Conservation (phyloP, 2,113 vertebrate genomes). For the Amazona guildingii region DNA sequence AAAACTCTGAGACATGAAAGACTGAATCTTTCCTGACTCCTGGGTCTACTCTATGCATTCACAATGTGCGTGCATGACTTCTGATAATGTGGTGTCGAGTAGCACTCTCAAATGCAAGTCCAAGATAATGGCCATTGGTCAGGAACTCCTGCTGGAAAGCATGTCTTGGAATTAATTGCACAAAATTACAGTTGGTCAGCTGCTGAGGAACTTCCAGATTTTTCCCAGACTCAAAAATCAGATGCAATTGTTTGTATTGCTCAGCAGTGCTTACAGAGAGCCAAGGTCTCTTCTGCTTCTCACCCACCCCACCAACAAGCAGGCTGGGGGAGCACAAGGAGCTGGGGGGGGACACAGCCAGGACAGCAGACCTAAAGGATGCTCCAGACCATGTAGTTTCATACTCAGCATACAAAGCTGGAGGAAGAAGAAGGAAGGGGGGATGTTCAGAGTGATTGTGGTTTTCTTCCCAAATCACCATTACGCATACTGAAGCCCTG, state of each 20-base stretch:
- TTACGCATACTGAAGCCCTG: neutral
- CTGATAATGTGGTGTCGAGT: rapidly evolving
- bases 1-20: neutral
- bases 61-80: rapidly evolving
- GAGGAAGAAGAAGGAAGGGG: neutral
- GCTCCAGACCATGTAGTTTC: neutral
- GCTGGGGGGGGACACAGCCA: neutral
- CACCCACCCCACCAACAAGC: neutral
- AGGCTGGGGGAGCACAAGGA: neutral
- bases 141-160: neutral
- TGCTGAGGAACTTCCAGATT: neutral
- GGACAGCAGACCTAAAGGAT: neutral
- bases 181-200: neutral
- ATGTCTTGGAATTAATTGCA: neutral
- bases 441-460: neutral
- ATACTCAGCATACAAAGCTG: neutral
- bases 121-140: neutral
- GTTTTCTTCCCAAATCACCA: neutral
- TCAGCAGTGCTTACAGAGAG: neutral
- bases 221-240: neutral
- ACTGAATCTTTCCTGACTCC: neutral
- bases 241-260: neutral
- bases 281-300: neutral
- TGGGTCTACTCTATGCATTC: neutral
- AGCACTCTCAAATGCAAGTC: neutral